phyloP scores from a whole-genome alignment of 2,888 invertebrate genomes.

The Rugalucina vietnamica region DNA sequence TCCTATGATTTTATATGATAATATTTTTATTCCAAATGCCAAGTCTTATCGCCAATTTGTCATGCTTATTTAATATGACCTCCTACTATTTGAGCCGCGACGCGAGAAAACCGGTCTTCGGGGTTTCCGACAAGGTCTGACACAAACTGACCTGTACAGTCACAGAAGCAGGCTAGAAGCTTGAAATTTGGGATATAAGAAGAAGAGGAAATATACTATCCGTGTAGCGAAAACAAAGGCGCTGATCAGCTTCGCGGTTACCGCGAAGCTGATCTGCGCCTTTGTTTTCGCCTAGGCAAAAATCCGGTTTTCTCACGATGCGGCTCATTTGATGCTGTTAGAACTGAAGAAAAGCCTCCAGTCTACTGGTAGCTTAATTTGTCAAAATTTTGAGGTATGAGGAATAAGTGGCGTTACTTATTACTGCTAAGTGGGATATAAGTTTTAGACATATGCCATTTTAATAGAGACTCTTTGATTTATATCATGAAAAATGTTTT shows the following conservation, averaged over 20 bases:
- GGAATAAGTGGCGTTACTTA: not conserved
- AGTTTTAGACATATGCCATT: conserved; percentile 12
- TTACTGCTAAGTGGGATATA: not conserved
- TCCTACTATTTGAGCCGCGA: not conserved
- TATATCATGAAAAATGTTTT: not conserved
- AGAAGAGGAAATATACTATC: too few species aligned
- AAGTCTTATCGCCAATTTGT: conserved; percentile 3
- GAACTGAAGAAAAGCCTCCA: not conserved
- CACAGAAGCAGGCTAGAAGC: too few species aligned
- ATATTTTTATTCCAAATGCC: conserved; percentile 7
- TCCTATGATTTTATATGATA: not conserved
- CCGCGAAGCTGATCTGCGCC: too few species aligned
- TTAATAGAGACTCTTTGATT: not conserved
- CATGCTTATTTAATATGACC: conserved; percentile 7
- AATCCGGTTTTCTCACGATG: too few species aligned
- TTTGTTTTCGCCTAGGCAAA: too few species aligned
- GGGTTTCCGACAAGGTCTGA: too few species aligned
- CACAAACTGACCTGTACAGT: too few species aligned
- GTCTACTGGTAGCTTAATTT: not conserved
- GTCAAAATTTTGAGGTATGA: not conserved
- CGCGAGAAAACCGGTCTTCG: too few species aligned
- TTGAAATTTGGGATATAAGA: too few species aligned
- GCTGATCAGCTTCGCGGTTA: too few species aligned
- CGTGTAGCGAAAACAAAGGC: too few species aligned
- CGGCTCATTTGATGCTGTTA: too few species aligned